These are phyloP conservation scores for Choloepus didactylus DNA, from an alignment of 2,797 vertebrate genomes.

Conservation along the genomic window DNA sequence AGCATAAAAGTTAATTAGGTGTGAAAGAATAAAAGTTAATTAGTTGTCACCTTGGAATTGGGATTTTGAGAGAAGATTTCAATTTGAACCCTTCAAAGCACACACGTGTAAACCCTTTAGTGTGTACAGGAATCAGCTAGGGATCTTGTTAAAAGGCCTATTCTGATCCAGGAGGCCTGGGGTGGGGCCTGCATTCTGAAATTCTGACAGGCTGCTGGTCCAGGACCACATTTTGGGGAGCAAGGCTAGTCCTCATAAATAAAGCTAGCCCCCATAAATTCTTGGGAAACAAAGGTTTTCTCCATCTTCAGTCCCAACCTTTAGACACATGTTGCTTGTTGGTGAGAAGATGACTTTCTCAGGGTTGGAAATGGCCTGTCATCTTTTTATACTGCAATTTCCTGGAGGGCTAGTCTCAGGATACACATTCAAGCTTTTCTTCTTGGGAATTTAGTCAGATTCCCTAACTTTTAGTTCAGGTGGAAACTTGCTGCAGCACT, in stretches of 20 bases:
- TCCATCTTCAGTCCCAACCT: background rate
- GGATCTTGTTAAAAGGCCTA: background rate
- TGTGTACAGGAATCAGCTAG: background rate
- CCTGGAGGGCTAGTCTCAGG: background rate
- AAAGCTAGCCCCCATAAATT: background rate
- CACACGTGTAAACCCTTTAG: background rate
- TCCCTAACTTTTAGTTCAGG: slow-evolving; percentile 22
- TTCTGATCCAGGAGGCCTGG: background rate
- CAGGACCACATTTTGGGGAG: background rate
- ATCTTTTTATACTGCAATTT: background rate
- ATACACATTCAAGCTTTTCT: background rate
- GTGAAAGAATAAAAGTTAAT: background rate
- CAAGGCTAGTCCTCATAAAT: background rate
- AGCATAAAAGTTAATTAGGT: too few relatives aligned
- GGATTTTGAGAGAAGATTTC: slow-evolving; percentile 37
- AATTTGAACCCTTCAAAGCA: background rate
- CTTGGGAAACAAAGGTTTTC: slow-evolving; percentile 1
- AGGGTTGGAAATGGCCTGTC: background rate
- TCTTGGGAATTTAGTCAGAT: slow-evolving; percentile 8
- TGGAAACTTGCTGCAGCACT: background rate
- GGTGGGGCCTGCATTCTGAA: background rate
- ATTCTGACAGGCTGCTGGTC: background rate
- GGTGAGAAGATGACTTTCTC: slow-evolving; percentile 34
- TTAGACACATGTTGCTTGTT: background rate
- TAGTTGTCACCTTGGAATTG: background rate